These are phyloP conservation scores for Heliconius erato DNA, from an alignment of 2,888 invertebrate species.

Conservation along the genomic window DNA sequence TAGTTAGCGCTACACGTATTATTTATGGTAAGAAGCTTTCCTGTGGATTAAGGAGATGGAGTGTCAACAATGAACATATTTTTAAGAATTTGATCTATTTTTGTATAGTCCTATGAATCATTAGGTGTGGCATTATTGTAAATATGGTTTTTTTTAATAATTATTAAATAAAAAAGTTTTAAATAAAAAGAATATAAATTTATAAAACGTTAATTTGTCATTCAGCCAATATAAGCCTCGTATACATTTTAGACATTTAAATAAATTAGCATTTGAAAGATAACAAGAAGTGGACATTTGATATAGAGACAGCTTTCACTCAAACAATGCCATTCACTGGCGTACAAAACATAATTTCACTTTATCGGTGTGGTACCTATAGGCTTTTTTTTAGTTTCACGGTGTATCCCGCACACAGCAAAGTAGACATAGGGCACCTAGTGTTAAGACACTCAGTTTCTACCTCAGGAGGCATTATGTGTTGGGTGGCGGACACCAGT, in stretches of 20 bases:
- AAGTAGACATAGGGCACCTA: too few relatives aligned
- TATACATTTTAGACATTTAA: slow-evolving; percentile 9
- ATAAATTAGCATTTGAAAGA: slow-evolving; percentile 25
- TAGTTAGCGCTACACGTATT: slow-evolving; percentile 82
- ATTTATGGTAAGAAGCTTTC: slow-evolving; percentile 86
- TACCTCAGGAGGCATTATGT: too few relatives aligned
- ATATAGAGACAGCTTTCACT: slow-evolving; percentile 36
- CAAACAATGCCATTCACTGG: slow-evolving; percentile 12
- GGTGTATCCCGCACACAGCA: too few relatives aligned
- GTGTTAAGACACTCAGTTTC: too few relatives aligned
- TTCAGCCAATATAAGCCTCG: slow-evolving; percentile 16
- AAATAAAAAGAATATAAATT: background rate
- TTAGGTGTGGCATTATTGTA: slow-evolving; percentile 10
- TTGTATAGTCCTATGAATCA: slow-evolving; percentile 18
- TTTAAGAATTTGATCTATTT: slow-evolving; percentile 44
- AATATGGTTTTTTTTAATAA: background rate
- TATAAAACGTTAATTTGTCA: slow-evolving; percentile 25
- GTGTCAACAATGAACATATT: slow-evolving; percentile 78
- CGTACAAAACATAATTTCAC: slow-evolving; percentile 42
- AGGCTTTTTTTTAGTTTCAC: too few relatives aligned
- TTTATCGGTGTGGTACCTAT: slow-evolving; percentile 26
- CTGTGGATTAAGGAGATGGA: slow-evolving; percentile 81
- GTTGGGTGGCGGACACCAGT: too few relatives aligned
- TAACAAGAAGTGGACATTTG: background rate
- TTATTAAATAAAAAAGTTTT: slow-evolving; percentile 8